Conservation (phyloP, 2,797 vertebrate species). For the Melanotaenia boesemani region DNA sequence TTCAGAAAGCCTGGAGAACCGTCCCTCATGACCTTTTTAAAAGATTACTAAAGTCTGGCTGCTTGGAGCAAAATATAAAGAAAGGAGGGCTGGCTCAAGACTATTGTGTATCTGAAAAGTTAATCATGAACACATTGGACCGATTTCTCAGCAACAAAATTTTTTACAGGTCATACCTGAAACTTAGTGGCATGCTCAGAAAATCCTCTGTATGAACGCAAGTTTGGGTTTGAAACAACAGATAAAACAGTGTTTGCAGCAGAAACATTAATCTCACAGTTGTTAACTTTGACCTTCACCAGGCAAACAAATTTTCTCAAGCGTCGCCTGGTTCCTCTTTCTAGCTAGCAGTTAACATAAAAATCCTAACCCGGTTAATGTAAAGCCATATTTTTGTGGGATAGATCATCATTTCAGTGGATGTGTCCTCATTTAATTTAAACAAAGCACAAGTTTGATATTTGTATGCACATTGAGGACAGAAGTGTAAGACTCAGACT, state of each 20-base stretch:
- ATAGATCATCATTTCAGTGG: no score
- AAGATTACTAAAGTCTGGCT: not conserved
- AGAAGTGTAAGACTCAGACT: not conserved
- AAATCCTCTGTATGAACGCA: no score
- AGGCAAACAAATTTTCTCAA: slow-evolving; percentile 19
- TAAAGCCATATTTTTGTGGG: no score
- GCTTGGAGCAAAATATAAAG: not conserved
- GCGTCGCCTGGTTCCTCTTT: no score
- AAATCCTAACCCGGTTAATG: no score
- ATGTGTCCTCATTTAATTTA: not conserved
- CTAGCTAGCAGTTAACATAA: no score
- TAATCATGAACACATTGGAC: not conserved
- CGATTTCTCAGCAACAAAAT: not conserved
- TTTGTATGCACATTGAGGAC: not conserved
- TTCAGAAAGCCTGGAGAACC: not conserved
- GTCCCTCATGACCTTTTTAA: no score
- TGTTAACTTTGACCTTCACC: slow-evolving; percentile 7
- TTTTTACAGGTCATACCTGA: no score
- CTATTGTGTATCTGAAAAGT: not conserved
- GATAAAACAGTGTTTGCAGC: slow-evolving; percentile 4
- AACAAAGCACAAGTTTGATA: not conserved
- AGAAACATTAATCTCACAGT: not conserved
- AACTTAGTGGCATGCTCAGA: no score
- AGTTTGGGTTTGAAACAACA: not conserved
- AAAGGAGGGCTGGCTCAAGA: not conserved